phyloP scores from a whole-genome alignment of 2,113 vertebrate genomes.

The Rhadina sibilatrix region DNA sequence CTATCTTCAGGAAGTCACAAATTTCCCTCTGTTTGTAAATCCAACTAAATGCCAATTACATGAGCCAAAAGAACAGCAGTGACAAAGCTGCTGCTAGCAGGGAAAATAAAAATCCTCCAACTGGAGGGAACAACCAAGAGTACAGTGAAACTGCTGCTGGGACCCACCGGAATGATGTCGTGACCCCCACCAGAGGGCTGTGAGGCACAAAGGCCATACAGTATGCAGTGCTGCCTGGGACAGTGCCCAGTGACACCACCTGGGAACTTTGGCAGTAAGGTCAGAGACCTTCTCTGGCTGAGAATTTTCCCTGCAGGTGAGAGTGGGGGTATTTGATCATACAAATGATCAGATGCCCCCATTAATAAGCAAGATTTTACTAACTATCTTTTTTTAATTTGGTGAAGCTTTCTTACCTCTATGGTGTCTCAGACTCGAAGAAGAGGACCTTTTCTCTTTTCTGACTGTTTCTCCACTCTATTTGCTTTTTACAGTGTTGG shows the following conservation, averaged over 20 bases:
- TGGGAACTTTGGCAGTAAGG: background rate
- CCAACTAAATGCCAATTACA: background rate
- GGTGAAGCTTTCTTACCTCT: constrained; percentile 39
- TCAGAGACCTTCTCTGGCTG: background rate
- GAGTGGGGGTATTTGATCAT: background rate
- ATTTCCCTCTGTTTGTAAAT: background rate
- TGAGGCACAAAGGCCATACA: background rate
- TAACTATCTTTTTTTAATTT: background rate
- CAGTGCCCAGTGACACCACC: background rate
- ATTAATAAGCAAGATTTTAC: background rate
- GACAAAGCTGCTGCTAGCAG: background rate
- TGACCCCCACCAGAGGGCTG: background rate
- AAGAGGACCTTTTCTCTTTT: background rate
- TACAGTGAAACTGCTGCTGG: background rate
- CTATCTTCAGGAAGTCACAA: background rate
- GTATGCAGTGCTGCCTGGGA: background rate
- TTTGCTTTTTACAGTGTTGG: background rate
- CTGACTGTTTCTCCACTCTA: background rate
- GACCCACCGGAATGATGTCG: accelerated
- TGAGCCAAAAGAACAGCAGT: background rate
- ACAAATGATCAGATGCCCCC: background rate
- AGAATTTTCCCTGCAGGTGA: background rate
- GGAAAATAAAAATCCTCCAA: background rate
- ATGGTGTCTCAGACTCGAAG: background rate
- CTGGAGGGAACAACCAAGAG: background rate